Conservation (phyloP, 2,113 vertebrate species). For the Corvus cornix region DNA sequence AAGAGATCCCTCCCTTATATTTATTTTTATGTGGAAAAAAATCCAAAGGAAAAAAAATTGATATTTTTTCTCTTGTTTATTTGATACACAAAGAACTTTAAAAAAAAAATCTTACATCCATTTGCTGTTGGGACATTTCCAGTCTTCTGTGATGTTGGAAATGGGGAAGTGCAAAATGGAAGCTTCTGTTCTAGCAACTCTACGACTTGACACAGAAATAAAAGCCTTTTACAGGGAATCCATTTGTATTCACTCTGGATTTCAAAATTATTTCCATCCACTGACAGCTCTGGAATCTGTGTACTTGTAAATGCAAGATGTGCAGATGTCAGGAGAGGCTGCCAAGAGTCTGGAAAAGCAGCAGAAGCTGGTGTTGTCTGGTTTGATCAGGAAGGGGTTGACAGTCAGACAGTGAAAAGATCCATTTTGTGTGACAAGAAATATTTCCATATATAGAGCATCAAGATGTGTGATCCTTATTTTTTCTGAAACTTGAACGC, state of each 20-base stretch:
- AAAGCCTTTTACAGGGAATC: slow-evolving; percentile 39
- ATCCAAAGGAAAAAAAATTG: not conserved
- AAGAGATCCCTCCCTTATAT: not conserved
- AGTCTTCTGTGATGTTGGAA: slow-evolving; percentile 20
- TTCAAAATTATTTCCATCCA: slow-evolving; percentile 59
- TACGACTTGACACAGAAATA: slow-evolving; percentile 22
- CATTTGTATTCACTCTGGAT: slow-evolving; percentile 55
- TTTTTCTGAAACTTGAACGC: not conserved
- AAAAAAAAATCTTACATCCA: not conserved
- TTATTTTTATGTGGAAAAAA: not conserved
- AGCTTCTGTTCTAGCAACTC: slow-evolving; percentile 34
- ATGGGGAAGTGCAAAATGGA: slow-evolving; percentile 27
- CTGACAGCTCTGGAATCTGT: slow-evolving; percentile 58
- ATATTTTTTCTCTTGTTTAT: not conserved
- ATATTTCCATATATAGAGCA: slow-evolving; percentile 40
- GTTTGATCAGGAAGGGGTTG: slow-evolving; percentile 38
- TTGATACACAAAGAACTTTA: not conserved
- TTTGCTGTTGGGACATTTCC: slow-evolving; percentile 12
- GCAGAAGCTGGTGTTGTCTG: slow-evolving; percentile 39
- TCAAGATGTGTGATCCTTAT: not conserved
- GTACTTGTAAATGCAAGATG: slow-evolving; percentile 35
- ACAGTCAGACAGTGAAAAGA: slow-evolving; percentile 42
- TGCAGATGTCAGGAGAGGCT: slow-evolving; percentile 37
- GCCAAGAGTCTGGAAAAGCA: slow-evolving; percentile 45
- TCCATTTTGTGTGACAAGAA: slow-evolving; percentile 38